phyloP scores from a whole-genome alignment of 92 coral and sea anemone species.

The Parazoanthus atlanticus region DNA sequence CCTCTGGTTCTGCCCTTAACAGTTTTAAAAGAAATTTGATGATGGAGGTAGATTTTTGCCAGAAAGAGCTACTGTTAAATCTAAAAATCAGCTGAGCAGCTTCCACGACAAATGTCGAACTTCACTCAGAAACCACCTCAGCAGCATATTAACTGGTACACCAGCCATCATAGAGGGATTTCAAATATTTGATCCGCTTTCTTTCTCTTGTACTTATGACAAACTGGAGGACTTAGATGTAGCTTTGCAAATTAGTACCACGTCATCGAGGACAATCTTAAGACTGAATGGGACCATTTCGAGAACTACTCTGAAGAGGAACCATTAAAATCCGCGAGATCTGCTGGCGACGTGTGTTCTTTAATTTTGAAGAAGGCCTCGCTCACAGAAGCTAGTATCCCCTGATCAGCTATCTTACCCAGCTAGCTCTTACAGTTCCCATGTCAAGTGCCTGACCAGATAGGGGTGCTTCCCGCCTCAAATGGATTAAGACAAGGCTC shows the following conservation, averaged over 20 bases:
- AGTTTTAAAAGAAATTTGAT: background rate
- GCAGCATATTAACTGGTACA: background rate
- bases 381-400: conserved; percentile 3
- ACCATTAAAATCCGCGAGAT: background rate
- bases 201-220: conserved; percentile 16
- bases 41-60: conserved; percentile 9
- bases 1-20: background rate
- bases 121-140: no score
- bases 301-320: conserved; percentile 25
- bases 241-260: conserved; percentile 25
- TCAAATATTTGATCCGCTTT: conserved; percentile 21
- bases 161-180: conserved; percentile 21
- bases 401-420: conserved; percentile 2
- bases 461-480: conserved; percentile 35
- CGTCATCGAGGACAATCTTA: background rate
- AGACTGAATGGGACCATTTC: conserved; percentile 31
- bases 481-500: conserved; percentile 25
- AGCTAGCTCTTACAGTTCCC: conserved; percentile 12
- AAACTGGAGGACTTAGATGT: background rate
- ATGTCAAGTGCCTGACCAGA: conserved; percentile 38
- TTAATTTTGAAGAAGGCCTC: conserved; percentile 10
- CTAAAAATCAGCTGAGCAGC: background rate
- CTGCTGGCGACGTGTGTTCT: conserved; percentile 19
- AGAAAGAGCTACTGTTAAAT: conserved; percentile 11
- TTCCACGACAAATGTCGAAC: no score